Evolutionary conservation across 2,113 vertebrate species (phyloP).

Genomic region (Archilochus colubris): DNA sequence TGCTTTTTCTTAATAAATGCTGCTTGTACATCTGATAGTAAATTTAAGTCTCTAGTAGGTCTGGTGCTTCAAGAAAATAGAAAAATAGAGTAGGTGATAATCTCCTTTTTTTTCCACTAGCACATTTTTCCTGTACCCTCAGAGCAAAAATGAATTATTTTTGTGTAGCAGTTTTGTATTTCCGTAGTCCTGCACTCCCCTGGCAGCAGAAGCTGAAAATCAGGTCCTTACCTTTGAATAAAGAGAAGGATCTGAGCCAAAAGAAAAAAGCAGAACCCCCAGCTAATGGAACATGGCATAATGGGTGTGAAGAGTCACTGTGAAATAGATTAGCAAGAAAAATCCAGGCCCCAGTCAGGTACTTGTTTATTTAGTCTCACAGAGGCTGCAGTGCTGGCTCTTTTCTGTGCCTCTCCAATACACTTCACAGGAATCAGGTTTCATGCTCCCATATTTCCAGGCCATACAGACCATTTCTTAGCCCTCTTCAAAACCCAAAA

Average conservation of each 20-base stretch:
- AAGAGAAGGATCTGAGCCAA: background rate
- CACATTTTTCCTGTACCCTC: background rate
- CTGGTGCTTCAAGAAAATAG: background rate
- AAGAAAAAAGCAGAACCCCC: background rate
- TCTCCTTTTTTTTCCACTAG: background rate
- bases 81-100: background rate
- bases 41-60: background rate
- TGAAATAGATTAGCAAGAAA: background rate
- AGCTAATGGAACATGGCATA: background rate
- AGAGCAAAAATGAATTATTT: background rate
- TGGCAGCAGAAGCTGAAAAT: background rate
- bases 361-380: background rate
- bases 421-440: background rate
- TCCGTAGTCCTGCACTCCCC: background rate
- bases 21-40: background rate
- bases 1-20: background rate
- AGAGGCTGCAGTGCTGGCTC: background rate
- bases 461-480: background rate
- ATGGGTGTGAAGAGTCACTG: background rate
- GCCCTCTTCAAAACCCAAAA: background rate
- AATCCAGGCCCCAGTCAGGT: background rate
- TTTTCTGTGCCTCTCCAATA: background rate
- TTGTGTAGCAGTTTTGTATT: background rate
- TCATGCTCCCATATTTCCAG: background rate
- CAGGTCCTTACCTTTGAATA: rapidly evolving